Percentiles rank a stretch among this genome's conserved stretches.
Evolutionary conservation across 2,888 invertebrate genomes (phyloP).

Genomic region (Cheilosia urbana): DNA sequence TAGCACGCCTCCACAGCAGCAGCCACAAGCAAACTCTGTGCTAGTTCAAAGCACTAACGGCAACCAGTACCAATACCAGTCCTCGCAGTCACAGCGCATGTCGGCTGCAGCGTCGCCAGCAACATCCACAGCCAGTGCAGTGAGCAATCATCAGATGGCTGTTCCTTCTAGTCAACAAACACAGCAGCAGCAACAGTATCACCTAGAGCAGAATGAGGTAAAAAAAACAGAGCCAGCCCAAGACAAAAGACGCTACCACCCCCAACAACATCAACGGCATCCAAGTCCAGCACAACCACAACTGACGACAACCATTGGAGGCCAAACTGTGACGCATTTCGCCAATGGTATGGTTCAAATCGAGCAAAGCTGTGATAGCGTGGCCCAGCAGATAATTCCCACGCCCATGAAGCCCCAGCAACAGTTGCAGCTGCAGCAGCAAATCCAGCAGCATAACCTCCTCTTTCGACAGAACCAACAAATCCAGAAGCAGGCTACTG

Average conservation of each 20-base stretch:
- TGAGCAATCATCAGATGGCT: conserved; percentile 58
- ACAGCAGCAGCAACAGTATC: conserved; percentile 41
- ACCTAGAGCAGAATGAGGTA: conserved; percentile 38
- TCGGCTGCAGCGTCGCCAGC: conserved; percentile 43
- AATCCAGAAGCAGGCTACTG: conserved; percentile 65
- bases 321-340: conserved; percentile 78
- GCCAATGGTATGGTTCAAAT: conserved; percentile 79
- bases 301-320: conserved; percentile 77
- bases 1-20: conserved; percentile 17
- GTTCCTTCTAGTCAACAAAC: conserved; percentile 71
- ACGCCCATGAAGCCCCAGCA: conserved; percentile 78
- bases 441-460: conserved; percentile 79
- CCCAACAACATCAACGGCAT: conserved; percentile 53
- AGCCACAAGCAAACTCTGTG: conserved; percentile 43
- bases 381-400: conserved; percentile 57
- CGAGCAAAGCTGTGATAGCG: conserved; percentile 77
- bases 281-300: conserved; percentile 57
- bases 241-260: conserved; percentile 49
- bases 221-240: conserved; percentile 27
- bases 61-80: conserved; percentile 50
- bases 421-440: conserved; percentile 78
- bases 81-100: conserved; percentile 42
- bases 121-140: conserved; percentile 29
- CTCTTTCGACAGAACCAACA: conserved; percentile 77
- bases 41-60: conserved; percentile 37